phyloP scores from a whole-genome alignment of 2,113 vertebrate genomes.

The Ondatra zibethicus region DNA sequence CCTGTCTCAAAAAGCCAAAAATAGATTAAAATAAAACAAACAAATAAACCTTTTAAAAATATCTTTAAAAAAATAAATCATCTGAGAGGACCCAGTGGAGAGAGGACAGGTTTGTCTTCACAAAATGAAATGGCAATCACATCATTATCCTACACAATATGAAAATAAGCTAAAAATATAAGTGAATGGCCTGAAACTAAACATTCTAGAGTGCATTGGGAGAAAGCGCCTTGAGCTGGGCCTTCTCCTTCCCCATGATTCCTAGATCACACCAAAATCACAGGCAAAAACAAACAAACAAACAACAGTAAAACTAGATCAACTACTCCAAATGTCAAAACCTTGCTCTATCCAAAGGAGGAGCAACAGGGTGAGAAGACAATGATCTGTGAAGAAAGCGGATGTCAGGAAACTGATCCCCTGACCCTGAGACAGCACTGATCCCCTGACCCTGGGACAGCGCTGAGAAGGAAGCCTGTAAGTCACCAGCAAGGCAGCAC shows the following conservation, averaged over 20 bases:
- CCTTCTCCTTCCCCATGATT: neutral
- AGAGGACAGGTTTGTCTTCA: neutral
- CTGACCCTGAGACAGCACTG: no score
- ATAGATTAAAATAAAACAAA: neutral
- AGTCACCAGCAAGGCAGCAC: neutral
- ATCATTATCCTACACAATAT: neutral
- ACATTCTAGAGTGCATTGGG: no score
- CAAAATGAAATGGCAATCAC: neutral
- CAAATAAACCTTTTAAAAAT: neutral
- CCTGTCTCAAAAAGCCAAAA: neutral
- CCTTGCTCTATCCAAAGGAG: neutral
- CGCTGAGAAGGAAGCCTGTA: neutral
- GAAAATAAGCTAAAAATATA: neutral
- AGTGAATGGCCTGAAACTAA: neutral
- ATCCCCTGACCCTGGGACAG: neutral
- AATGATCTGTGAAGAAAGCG: neutral
- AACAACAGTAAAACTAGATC: neutral
- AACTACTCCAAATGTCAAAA: neutral
- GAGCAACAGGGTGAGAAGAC: neutral
- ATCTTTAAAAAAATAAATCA: neutral
- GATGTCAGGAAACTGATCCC: neutral
- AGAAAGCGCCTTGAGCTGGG: neutral
- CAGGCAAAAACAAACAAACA: neutral
- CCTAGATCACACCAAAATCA: neutral
- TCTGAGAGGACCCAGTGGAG: neutral